Evolutionary conservation across 2,888 invertebrate genomes (phyloP).

Genomic region (Myathropa florea): DNA sequence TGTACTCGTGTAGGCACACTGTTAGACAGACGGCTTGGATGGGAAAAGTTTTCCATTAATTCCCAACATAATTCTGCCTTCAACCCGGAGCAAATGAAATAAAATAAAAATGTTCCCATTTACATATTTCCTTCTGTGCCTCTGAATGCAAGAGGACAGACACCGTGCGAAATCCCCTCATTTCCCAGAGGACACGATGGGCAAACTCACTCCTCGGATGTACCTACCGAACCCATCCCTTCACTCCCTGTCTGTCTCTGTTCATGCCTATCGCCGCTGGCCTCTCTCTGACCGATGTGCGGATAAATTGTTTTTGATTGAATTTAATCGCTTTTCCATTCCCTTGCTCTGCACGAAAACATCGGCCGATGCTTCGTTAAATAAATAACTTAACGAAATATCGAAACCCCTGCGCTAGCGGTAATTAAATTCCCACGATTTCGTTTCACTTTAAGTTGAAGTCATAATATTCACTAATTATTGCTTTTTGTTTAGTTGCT

Average conservation of each 20-base stretch:
- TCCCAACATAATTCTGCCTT: conserved; percentile 44
- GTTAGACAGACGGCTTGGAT: conserved; percentile 14
- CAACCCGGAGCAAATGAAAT: conserved; percentile 10
- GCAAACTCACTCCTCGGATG: conserved; percentile 44
- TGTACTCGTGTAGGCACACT: conserved; percentile 17
- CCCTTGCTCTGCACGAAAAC: not conserved
- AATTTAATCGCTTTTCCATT: not conserved
- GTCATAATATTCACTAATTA: conserved; percentile 42
- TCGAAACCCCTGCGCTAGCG: not conserved
- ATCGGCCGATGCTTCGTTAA: not conserved
- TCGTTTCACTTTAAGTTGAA: conserved; percentile 26
- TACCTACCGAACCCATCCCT: not conserved
- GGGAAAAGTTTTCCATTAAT: conserved; percentile 48
- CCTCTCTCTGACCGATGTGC: not conserved
- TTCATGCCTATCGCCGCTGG: not conserved
- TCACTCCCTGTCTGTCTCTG: not conserved
- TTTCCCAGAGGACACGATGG: conserved; percentile 44
- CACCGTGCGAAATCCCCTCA: conserved; percentile 37
- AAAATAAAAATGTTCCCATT: conserved; percentile 22
- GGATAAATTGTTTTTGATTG: conserved; percentile 27
- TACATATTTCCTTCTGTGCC: conserved; percentile 23
- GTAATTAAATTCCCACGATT: not conserved
- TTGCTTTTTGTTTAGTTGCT: conserved; percentile 34
- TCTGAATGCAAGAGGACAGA: conserved; percentile 25
- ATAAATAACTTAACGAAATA: no score